phyloP scores from a whole-genome alignment of 2,113 vertebrate species.

The Aleadryas rufinucha region DNA sequence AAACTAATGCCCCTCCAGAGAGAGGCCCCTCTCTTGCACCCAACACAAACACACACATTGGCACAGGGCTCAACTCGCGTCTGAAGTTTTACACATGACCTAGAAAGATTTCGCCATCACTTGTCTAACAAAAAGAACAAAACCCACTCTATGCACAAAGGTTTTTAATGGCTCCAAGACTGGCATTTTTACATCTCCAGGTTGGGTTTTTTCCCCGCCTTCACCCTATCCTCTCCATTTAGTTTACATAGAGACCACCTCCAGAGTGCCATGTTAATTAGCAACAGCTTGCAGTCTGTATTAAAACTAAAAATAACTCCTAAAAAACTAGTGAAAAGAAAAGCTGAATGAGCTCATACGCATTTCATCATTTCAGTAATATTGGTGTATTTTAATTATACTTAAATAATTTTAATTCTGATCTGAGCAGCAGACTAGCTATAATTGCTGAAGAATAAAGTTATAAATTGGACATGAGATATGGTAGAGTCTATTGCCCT shows the following conservation, averaged over 20 bases:
- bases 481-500: neutral
- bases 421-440: neutral
- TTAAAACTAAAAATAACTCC: neutral
- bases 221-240: neutral
- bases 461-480: neutral
- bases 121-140: neutral
- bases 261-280: neutral
- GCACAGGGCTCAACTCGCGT: neutral
- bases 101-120: neutral
- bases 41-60: accelerated
- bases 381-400: neutral
- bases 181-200: neutral
- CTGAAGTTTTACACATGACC: neutral
- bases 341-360: neutral
- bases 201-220: accelerated
- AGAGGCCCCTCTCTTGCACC: neutral
- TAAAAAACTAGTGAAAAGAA: neutral
- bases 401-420: neutral
- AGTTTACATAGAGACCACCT: neutral
- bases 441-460: neutral
- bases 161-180: neutral
- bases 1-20: accelerated
- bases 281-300: neutral
- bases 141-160: neutral
- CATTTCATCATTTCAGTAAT: neutral